Evolutionary conservation across 2,888 invertebrate species (phyloP).

Genomic region (Drosophila subquinaria): DNA sequence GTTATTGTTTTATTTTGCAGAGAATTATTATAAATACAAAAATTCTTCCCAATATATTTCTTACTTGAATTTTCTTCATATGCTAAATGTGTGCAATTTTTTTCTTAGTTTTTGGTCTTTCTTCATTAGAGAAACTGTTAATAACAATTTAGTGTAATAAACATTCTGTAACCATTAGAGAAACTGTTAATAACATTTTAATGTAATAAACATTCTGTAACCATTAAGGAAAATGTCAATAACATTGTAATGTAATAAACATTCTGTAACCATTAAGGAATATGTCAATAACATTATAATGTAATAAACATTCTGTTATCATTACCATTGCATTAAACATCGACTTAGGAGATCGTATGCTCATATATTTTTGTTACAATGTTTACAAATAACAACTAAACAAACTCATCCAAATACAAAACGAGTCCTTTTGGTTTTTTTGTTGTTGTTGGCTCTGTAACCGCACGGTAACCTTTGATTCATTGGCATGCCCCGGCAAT

Average conservation of each 20-base stretch:
- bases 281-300: not conserved
- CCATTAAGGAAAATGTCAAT: not conserved
- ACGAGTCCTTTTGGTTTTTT: not conserved
- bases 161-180: not conserved
- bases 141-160: not conserved
- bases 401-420: not conserved
- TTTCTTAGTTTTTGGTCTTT: too few species aligned
- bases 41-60: too few species aligned
- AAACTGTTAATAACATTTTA: not conserved
- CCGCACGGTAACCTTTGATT: constrained; percentile 31
- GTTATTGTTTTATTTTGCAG: not conserved
- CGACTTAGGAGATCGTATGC: too few species aligned
- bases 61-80: too few species aligned
- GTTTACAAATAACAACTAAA: not conserved
- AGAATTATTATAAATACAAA: not conserved
- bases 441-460: not conserved
- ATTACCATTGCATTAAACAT: too few species aligned
- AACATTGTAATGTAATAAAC: not conserved
- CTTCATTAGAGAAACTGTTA: not conserved
- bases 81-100: too few species aligned
- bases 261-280: not conserved
- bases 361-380: not conserved
- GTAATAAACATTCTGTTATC: too few species aligned
- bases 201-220: too few species aligned
- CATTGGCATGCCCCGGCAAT: constrained; percentile 24